Evolutionary conservation across 2,797 vertebrate species (phyloP).

Genomic region (Xiphorhynchus erythropygius): DNA sequence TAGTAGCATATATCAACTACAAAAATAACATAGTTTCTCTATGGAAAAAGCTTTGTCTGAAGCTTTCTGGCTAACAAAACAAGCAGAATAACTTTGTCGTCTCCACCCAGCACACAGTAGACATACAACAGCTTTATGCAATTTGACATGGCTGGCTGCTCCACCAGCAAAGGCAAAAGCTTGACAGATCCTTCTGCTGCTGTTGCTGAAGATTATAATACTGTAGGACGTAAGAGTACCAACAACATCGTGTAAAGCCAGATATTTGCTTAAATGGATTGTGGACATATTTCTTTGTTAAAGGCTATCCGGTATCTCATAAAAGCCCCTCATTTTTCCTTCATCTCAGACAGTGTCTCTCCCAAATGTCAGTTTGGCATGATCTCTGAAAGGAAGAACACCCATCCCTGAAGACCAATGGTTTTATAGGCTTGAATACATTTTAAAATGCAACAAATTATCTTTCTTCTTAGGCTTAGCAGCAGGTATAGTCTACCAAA

Average conservation of each 20-base stretch:
- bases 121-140: not conserved
- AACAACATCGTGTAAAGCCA: not conserved
- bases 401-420: not conserved
- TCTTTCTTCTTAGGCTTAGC: constrained; percentile 24
- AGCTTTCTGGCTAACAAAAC: constrained; percentile 17
- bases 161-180: not conserved
- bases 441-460: constrained; percentile 43
- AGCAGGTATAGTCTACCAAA: not conserved
- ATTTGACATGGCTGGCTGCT: constrained; percentile 17
- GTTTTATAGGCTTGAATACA: constrained; percentile 33
- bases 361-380: not conserved
- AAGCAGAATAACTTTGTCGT: not conserved
- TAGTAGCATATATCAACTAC: not conserved
- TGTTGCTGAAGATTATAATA: not conserved
- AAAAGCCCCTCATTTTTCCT: not conserved
- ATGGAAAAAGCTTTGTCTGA: not conserved
- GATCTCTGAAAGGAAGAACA: constrained; percentile 2
- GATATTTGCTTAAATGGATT: not conserved
- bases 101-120: not conserved
- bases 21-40: not conserved
- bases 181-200: not conserved
- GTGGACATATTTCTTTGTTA: not conserved
- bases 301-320: not conserved
- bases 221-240: not conserved
- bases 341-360: not conserved